These are phyloP conservation scores for Leptinotarsa undecemlineata DNA, from an alignment of 1,140 invertebrate species.

Conservation along the genomic window DNA sequence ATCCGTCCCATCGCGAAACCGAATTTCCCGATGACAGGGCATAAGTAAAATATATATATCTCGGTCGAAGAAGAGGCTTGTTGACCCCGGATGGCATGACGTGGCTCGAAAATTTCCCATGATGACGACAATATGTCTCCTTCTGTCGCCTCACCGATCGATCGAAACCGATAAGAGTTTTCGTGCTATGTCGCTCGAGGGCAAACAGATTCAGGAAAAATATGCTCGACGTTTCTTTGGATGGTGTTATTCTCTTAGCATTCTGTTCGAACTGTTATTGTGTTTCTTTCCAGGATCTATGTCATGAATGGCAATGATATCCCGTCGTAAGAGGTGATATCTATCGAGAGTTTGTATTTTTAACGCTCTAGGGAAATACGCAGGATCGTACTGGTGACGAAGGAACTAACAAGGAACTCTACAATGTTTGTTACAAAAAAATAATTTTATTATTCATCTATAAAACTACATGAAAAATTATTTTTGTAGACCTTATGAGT, in stretches of 20 bases:
- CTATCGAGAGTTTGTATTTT: conserved; percentile 1
- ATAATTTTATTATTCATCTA: too few species aligned
- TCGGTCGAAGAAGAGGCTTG: neutral
- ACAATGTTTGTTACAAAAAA: too few species aligned
- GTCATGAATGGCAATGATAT: neutral
- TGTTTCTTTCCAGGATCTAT: neutral
- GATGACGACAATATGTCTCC: neutral
- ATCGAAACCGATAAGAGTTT: conserved; percentile 6
- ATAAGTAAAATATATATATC: neutral
- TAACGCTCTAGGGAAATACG: too few species aligned
- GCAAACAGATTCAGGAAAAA: neutral
- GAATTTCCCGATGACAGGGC: conserved; percentile 7
- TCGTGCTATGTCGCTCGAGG: neutral
- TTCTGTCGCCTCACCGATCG: neutral
- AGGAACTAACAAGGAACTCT: too few species aligned
- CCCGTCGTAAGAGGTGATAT: neutral
- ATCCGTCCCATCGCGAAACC: neutral
- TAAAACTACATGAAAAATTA: too few species aligned
- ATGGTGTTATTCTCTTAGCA: neutral
- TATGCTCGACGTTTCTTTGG: neutral
- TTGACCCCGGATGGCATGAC: conserved; percentile 1
- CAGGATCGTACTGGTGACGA: too few species aligned
- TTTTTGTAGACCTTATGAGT: too few species aligned
- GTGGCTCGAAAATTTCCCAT: conserved; percentile 7
- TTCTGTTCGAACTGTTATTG: neutral